Conservation (phyloP, 2,113 vertebrate genomes). For the Pedionomus torquatus region DNA sequence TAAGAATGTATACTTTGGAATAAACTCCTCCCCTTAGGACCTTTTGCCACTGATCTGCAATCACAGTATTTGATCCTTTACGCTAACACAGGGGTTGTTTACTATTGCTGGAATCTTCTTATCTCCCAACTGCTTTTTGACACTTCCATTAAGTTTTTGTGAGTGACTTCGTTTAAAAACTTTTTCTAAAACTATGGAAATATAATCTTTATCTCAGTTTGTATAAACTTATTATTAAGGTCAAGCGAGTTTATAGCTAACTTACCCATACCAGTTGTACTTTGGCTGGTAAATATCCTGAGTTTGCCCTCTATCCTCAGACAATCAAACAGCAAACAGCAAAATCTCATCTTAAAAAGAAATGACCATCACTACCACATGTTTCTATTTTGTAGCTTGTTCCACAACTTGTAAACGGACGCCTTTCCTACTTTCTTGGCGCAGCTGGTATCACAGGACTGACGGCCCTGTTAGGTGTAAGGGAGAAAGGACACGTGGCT, state of each 20-base stretch:
- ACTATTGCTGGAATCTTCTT: background rate
- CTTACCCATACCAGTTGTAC: background rate
- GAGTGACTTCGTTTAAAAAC: background rate
- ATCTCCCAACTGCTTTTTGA: background rate
- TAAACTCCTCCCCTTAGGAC: background rate
- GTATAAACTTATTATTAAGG: background rate
- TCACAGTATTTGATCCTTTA: background rate
- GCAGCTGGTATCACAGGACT: conserved; percentile 90
- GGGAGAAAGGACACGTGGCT: conserved; percentile 89
- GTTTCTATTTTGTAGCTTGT: conserved; percentile 78
- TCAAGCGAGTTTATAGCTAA: background rate
- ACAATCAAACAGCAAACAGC: background rate
- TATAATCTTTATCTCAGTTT: background rate
- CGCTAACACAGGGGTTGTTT: background rate
- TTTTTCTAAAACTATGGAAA: background rate
- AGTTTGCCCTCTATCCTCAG: background rate
- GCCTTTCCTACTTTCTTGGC: conserved; percentile 89
- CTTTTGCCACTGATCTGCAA: background rate
- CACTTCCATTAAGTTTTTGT: background rate
- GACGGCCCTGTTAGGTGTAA: conserved; percentile 87
- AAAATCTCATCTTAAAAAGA: background rate
- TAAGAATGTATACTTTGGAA: background rate
- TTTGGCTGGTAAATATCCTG: background rate
- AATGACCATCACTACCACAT: background rate
- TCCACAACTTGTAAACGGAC: conserved; percentile 83